Conservation (phyloP, 2,888 invertebrate species). For the Gortyna flavago region DNA sequence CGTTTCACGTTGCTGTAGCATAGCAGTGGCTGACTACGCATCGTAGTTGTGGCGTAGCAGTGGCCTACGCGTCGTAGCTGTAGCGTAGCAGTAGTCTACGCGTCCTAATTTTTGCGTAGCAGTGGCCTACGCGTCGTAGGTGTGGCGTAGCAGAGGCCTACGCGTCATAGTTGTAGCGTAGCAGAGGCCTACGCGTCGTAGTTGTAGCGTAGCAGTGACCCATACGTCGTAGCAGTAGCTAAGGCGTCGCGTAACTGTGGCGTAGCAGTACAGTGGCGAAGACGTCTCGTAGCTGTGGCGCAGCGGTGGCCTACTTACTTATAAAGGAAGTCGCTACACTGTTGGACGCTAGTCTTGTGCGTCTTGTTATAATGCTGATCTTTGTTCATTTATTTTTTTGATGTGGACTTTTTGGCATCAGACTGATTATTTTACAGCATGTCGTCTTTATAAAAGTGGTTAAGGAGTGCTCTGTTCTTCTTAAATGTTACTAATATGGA, state of each 20-base stretch:
- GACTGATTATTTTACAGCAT: neutral
- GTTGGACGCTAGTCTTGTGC: neutral
- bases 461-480: neutral
- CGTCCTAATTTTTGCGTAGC: neutral
- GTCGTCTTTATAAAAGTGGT: neutral
- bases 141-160: neutral
- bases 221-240: rapidly evolving
- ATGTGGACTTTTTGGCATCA: neutral
- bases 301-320: neutral
- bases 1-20: neutral
- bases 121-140: neutral
- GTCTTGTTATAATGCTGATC: neutral
- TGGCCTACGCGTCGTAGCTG: neutral
- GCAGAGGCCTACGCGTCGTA: neutral
- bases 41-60: neutral
- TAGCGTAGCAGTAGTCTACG: neutral
- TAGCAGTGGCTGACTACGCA: neutral
- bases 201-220: neutral
- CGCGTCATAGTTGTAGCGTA: neutral
- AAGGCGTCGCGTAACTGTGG: too few relatives aligned
- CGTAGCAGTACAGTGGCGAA: too few relatives aligned
- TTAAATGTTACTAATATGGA: neutral
- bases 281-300: too few relatives aligned
- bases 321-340: neutral
- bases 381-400: neutral